phyloP scores from a whole-genome alignment of 1,140 invertebrate genomes.

The Pseudomyrmex pallidus region DNA sequence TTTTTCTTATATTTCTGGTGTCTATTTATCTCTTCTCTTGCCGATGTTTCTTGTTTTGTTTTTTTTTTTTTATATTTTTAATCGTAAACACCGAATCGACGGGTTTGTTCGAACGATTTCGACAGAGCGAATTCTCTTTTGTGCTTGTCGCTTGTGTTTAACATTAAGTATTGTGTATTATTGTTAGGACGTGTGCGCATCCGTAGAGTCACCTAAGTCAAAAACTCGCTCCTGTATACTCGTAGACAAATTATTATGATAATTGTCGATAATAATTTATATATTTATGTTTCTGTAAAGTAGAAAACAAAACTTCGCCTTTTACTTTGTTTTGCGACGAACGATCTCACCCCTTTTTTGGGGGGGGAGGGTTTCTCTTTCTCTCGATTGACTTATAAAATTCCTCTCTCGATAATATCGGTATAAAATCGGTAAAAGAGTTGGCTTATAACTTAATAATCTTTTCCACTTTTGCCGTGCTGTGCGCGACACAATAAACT shows the following conservation, averaged over 20 bases:
- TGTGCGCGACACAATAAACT: conserved; percentile 29
- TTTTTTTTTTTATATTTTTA: not conserved
- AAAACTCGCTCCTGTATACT: not conserved
- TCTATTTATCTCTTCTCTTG: not conserved
- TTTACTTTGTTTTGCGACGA: not conserved
- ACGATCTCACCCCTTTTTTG: not conserved
- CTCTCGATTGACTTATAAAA: conserved; percentile 44
- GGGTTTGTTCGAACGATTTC: not conserved
- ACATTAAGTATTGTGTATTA: conserved; percentile 54
- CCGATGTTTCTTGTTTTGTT: not conserved
- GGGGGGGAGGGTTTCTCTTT: no score
- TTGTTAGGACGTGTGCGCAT: conserved; percentile 48
- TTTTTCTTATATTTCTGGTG: not conserved
- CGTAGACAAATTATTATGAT: conserved; percentile 35
- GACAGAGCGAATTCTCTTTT: conserved; percentile 25
- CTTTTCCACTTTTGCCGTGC: not conserved
- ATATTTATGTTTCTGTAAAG: not conserved
- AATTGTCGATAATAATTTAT: conserved; percentile 22
- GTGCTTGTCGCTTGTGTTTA: conserved; percentile 42
- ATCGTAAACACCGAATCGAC: not conserved
- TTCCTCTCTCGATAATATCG: conserved; percentile 58
- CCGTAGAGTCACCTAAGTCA: conserved; percentile 2
- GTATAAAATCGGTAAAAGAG: conserved; percentile 72
- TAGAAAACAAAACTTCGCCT: conserved; percentile 20
- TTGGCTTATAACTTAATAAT: conserved; percentile 70